These are phyloP conservation scores for Aspidapion aeneum DNA, from an alignment of 2,888 invertebrate species.

Conservation along the genomic window DNA sequence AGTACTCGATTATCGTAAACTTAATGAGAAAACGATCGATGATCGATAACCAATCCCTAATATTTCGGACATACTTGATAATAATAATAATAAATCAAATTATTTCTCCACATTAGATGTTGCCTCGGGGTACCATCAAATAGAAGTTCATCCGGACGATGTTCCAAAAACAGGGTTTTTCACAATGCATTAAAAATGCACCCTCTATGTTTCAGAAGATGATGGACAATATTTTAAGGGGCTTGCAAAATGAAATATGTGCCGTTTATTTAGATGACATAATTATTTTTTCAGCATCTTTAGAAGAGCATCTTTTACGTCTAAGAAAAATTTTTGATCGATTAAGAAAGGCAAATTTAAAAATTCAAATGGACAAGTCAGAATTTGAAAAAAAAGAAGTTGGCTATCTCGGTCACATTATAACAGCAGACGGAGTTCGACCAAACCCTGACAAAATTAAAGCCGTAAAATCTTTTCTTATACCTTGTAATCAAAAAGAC, in stretches of 20 bases:
- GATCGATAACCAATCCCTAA: not conserved
- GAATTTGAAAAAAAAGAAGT: not conserved
- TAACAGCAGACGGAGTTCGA: not conserved
- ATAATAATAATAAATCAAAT: not conserved
- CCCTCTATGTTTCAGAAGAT: not conserved
- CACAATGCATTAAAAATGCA: not conserved
- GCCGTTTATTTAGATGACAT: conserved; percentile 2
- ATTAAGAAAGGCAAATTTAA: not conserved
- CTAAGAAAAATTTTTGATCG: not conserved
- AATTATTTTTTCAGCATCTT: not conserved
- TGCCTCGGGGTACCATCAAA: not conserved
- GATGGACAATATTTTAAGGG: not conserved
- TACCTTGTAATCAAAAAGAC: conserved; percentile 18
- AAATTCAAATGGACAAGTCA: not conserved
- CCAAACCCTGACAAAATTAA: conserved; percentile 4
- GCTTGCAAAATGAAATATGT: conserved; percentile 1
- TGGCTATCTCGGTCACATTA: not conserved
- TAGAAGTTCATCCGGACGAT: not conserved
- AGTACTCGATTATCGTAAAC: not conserved
- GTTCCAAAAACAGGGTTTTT: conserved; percentile 1
- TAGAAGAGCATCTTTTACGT: not conserved
- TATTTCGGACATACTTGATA: not conserved
- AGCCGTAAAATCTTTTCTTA: conserved; percentile 16
- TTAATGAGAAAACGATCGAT: not conserved
- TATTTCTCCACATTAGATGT: not conserved